Evolutionary conservation across 2,888 invertebrate species (phyloP).

Genomic region (Dione vanillae): DNA sequence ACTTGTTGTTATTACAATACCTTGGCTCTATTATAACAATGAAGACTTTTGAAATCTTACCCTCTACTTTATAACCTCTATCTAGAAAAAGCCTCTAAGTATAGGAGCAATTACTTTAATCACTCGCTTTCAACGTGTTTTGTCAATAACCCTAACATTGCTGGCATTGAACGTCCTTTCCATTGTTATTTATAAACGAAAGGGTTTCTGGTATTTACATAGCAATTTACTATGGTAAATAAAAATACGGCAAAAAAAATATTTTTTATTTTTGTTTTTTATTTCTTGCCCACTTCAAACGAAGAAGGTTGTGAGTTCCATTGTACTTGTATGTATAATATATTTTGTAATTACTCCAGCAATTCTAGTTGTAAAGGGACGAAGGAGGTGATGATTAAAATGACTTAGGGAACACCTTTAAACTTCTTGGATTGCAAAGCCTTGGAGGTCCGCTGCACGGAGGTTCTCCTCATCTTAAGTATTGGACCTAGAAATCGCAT

Average conservation of each 20-base stretch:
- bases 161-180: slow-evolving; percentile 26
- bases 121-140: slow-evolving; percentile 7
- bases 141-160: slow-evolving; percentile 8
- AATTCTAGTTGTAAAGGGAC: no score
- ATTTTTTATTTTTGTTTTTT: no score
- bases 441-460: no score
- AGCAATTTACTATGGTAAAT: not conserved
- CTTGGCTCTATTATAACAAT: not conserved
- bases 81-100: slow-evolving; percentile 4
- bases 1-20: not conserved
- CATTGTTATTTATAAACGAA: not conserved
- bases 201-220: slow-evolving; percentile 12
- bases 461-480: no score
- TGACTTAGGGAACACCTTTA: no score
- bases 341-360: no score
- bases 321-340: no score
- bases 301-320: no score
- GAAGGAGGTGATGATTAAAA: no score
- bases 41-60: not conserved
- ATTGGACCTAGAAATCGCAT: no score
- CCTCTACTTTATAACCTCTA: slow-evolving; percentile 1
- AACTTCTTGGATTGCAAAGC: no score
- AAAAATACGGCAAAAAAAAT: not conserved
- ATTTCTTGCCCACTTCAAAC: no score
- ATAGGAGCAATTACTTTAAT: slow-evolving; percentile 21